Conservation (phyloP, 2,113 vertebrate genomes). For the Apteryx owenii region DNA sequence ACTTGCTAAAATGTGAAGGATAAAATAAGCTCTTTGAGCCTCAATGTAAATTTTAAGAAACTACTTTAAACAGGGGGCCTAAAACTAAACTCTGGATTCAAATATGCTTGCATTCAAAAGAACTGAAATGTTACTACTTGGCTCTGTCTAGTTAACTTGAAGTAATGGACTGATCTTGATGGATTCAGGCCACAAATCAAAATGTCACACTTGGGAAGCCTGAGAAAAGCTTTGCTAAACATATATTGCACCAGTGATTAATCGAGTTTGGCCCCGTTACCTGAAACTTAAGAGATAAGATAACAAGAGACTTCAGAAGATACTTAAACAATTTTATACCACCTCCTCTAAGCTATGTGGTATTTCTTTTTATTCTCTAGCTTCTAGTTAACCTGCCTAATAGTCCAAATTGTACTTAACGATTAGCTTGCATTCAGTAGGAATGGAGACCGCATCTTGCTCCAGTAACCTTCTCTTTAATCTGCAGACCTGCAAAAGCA, state of each 20-base stretch:
- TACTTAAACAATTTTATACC: background rate
- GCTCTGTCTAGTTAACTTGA: background rate
- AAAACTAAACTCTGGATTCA: background rate
- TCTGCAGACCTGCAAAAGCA: background rate
- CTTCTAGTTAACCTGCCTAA: background rate
- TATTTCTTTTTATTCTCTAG: background rate
- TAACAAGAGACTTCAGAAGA: background rate
- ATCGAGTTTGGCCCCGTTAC: background rate
- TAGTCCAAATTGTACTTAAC: background rate
- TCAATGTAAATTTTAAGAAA: background rate
- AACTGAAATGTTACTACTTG: background rate
- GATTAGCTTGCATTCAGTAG: background rate
- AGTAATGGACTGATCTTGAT: background rate
- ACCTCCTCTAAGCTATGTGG: background rate
- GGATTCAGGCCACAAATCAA: background rate
- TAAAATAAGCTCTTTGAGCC: background rate
- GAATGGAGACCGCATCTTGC: background rate
- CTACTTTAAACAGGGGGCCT: background rate
- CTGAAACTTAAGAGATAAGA: background rate
- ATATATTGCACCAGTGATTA: background rate
- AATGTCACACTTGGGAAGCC: background rate
- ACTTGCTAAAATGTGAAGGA: background rate
- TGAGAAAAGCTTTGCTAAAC: background rate
- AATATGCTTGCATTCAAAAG: background rate
- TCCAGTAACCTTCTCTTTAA: background rate